Conservation (phyloP, 2,113 vertebrate genomes). For the Paramormyrops kingsleyae region DNA sequence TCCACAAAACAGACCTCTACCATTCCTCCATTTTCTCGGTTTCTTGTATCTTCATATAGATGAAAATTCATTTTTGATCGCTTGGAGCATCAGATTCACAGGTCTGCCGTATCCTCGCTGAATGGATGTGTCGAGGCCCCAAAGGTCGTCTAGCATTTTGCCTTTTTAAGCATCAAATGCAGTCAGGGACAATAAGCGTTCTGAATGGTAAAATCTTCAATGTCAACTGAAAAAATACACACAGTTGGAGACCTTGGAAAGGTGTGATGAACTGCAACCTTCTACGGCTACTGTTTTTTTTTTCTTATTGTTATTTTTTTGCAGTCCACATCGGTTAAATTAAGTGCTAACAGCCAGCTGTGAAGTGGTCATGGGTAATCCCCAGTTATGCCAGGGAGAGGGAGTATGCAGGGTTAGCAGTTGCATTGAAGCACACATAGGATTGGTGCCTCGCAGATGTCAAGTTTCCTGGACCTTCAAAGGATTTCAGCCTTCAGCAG, state of each 20-base stretch:
- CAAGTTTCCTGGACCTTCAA: not conserved
- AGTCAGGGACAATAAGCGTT: not conserved
- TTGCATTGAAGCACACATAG: not conserved
- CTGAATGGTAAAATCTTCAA: not conserved
- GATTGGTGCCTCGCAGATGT: not conserved
- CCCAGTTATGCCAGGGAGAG: not conserved
- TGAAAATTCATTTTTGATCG: not conserved
- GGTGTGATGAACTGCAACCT: not conserved
- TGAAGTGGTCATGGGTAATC: not conserved
- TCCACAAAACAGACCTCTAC: not conserved
- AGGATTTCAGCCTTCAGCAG: not conserved
- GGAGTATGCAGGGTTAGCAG: not conserved
- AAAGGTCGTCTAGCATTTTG: not conserved
- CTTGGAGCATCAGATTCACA: not conserved
- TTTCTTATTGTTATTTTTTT: not conserved
- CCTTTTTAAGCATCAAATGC: not conserved
- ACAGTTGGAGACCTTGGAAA: not conserved
- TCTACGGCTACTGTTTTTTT: not conserved
- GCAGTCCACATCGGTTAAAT: not conserved
- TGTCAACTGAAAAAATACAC: not conserved
- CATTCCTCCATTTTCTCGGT: not conserved
- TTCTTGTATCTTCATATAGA: not conserved
- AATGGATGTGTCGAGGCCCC: not conserved
- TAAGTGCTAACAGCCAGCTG: not conserved
- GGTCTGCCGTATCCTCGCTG: not conserved